Evolutionary conservation across 1,140 invertebrate genomes (phyloP).

Genomic region (Agraylea sexmaculata): DNA sequence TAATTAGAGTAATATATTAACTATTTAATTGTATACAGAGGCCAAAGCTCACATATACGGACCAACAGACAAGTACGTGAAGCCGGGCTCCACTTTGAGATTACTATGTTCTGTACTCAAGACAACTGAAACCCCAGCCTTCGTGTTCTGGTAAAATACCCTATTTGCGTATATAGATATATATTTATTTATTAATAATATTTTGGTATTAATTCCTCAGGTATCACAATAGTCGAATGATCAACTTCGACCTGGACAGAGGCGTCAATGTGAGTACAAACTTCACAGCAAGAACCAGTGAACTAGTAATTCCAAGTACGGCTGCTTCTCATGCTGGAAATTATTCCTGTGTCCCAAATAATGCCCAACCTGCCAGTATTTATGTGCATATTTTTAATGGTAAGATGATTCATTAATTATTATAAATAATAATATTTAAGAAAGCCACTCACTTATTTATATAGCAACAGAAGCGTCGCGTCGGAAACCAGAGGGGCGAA

Average conservation of each 20-base stretch:
- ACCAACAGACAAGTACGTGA: conserved; percentile 72
- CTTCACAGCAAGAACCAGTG: conserved; percentile 30
- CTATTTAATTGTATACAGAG: conserved; percentile 46
- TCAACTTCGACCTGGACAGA: conserved; percentile 74
- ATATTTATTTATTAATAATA: neutral
- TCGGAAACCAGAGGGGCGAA: too few relatives aligned
- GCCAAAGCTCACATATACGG: conserved; percentile 75
- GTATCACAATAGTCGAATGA: conserved; percentile 82
- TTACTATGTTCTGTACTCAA: conserved; percentile 70
- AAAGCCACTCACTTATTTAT: too few relatives aligned
- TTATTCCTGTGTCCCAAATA: conserved; percentile 78
- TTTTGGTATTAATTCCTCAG: conserved; percentile 20
- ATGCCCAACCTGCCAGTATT: conserved; percentile 70
- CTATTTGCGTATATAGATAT: neutral
- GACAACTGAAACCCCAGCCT: conserved; percentile 71
- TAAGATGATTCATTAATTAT: conserved; percentile 35
- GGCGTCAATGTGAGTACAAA: conserved; percentile 73
- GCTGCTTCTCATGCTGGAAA: conserved; percentile 62
- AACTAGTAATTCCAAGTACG: conserved; percentile 35
- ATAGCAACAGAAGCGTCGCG: too few relatives aligned
- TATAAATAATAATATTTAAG: too few relatives aligned
- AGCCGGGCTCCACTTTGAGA: conserved; percentile 68
- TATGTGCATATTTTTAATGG: conserved; percentile 80
- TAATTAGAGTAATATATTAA: too few relatives aligned
- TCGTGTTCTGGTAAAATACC: conserved; percentile 61